A percentile compares a stretch with the other conserved stretches of the same genome.
phyloP scores from a whole-genome alignment of 2,113 vertebrate species.

The Pituophis catenifer region DNA sequence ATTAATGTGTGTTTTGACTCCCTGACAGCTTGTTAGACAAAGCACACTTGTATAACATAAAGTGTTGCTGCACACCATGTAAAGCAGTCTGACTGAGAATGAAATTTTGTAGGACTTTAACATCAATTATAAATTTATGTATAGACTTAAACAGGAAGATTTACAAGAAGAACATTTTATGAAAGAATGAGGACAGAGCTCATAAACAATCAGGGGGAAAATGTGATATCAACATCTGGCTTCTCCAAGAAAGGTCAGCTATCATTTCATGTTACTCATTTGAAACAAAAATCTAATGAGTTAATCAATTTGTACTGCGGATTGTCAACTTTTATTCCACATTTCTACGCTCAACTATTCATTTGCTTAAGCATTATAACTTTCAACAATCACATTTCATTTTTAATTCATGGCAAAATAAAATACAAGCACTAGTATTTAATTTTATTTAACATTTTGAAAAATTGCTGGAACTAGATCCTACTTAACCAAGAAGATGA shows the following conservation, averaged over 20 bases:
- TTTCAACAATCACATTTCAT: not conserved
- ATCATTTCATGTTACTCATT: not conserved
- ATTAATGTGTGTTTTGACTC: not conserved
- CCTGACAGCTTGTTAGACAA: not conserved
- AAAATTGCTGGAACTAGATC: not conserved
- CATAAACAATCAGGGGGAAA: slow-evolving; percentile 1
- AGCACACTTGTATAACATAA: not conserved
- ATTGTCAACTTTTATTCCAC: not conserved
- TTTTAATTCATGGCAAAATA: not conserved
- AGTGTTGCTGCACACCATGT: not conserved
- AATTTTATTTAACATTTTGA: not conserved
- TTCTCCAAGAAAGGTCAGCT: slow-evolving; percentile 15
- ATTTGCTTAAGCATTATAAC: slow-evolving; percentile 3
- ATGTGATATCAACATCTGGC: slow-evolving; percentile 9
- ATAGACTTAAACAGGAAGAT: not conserved
- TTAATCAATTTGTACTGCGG: not conserved
- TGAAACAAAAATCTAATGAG: not conserved
- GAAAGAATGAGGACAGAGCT: slow-evolving; percentile 1
- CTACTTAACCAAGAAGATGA: not conserved
- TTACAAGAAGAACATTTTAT: slow-evolving; percentile 10
- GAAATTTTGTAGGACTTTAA: slow-evolving; percentile 8
- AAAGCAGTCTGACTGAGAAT: not conserved
- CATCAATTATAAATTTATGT: slow-evolving; percentile 3
- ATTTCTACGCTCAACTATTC: not conserved
- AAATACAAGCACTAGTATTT: not conserved